Evolutionary conservation across 2,797 vertebrate genomes (phyloP).

Genomic region (Betta splendens): DNA sequence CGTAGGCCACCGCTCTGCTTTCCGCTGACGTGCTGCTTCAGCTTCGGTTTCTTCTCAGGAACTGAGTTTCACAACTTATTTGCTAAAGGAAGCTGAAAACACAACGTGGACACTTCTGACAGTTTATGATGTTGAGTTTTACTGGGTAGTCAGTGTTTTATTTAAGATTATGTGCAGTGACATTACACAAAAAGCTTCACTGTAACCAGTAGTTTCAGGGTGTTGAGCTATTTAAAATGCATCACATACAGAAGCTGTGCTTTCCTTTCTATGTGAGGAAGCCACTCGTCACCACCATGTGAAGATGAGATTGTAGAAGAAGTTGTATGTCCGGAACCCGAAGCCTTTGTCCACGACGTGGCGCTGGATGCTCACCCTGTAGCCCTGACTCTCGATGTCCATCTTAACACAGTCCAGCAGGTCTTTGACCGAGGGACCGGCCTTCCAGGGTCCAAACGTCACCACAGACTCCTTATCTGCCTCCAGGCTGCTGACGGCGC

Average conservation of each 20-base stretch:
- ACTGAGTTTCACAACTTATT: background rate
- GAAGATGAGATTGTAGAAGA: constrained; percentile 87
- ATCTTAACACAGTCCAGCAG: constrained; percentile 88
- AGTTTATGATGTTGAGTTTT: background rate
- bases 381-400: constrained; percentile 89
- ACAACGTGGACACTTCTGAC: no score
- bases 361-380: constrained; percentile 76
- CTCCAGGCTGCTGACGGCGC: constrained; percentile 81
- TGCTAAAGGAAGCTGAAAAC: no score
- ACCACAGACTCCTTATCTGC: constrained; percentile 87
- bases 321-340: constrained; percentile 80
- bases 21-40: background rate
- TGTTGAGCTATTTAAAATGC: background rate
- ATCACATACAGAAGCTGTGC: background rate
- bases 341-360: constrained; percentile 80
- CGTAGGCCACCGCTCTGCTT: background rate
- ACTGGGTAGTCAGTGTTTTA: background rate
- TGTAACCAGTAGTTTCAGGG: background rate
- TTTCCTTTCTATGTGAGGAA: no score
- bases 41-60: background rate
- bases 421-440: constrained; percentile 73
- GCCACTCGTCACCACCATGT: constrained; percentile 91
- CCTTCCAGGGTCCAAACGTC: constrained; percentile 93
- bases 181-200: background rate
- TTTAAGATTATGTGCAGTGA: constrained; percentile 4